Evolutionary conservation across 2,113 vertebrate genomes (phyloP), one percentile per base, ranked within the genome.

Genomic region (Alligator mississippiensis): DNA sequence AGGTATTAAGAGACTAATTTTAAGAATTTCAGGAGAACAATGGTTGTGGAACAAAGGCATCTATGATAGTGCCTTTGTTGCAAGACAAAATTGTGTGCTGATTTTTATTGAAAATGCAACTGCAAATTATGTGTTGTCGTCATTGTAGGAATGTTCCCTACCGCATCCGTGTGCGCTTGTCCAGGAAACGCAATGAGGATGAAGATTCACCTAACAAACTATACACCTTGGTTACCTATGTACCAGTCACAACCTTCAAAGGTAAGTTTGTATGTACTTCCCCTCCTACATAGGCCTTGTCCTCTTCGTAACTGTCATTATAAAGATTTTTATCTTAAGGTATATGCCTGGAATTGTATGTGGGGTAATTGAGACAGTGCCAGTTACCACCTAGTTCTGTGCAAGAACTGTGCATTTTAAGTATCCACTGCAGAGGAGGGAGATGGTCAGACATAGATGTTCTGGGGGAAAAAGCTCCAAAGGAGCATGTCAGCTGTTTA

Each of bases 141-240:
- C 16, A 9, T 87, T 92, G 16, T 92, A 99, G 99, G 97, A 99
- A 99, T 1, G 99, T 99, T 91, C 99, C 99, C 18, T 99, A 99
- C 92, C 98, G 99, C 18, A 98, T 99, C 87, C 98, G 99, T 4
- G 99, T 99, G 11, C 99, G 99, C 9, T 98, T 99, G 94, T 99
- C 99, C 96, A 98, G 99, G 95, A 99, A 99, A 90, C 98, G 99
- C 59, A 99, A 99, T 0, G 99, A 99, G 93, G 99, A 99, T n/a
- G 99, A 99, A 95, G 99, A 99, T 86, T 99, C 99, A 0, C 99
- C 99, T n/a, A 99, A 99, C 98, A 99, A 99, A 89, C 98, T 99
- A 0, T 99, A 99, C 93, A 99, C 99, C 1, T 96, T 99, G 97
- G 99, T 99, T 74, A 99, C 99, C 62, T 99, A 99, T 0, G 99